phyloP scores from a whole-genome alignment of 2,888 invertebrate species.

The Tetranychus truncatus region DNA sequence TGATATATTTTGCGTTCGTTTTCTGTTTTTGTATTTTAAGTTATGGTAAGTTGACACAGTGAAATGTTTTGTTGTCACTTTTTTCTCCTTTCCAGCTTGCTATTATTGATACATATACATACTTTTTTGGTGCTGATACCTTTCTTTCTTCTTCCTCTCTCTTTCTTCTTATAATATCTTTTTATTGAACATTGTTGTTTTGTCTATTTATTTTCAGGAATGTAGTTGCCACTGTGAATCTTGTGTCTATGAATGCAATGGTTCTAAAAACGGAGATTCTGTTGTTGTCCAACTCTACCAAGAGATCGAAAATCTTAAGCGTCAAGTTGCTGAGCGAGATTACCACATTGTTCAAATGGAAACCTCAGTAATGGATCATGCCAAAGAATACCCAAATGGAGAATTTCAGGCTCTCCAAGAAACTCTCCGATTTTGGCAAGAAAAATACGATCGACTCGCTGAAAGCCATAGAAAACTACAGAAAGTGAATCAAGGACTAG shows the following conservation, averaged over 20 bases:
- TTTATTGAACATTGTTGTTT: too few relatives aligned
- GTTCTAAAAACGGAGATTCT: constrained; percentile 10
- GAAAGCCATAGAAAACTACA: constrained; percentile 84
- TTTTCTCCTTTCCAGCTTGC: too few relatives aligned
- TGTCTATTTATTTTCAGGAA: background rate
- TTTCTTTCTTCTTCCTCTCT: too few relatives aligned
- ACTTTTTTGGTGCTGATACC: too few relatives aligned
- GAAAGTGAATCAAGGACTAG: constrained; percentile 78
- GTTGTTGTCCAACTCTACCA: constrained; percentile 47
- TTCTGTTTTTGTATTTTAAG: too few relatives aligned
- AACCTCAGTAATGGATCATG: constrained; percentile 59
- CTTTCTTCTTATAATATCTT: too few relatives aligned
- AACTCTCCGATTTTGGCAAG: constrained; percentile 67
- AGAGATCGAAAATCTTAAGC: constrained; percentile 68
- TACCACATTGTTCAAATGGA: constrained; percentile 67
- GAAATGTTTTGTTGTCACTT: too few relatives aligned
- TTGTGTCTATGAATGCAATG: background rate
- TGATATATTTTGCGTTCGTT: too few relatives aligned
- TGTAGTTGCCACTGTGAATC: constrained; percentile 10
- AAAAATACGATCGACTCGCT: constrained; percentile 72
- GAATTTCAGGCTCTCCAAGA: constrained; percentile 59
- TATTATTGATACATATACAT: too few relatives aligned
- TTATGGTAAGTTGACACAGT: too few relatives aligned
- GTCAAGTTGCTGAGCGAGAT: constrained; percentile 59
- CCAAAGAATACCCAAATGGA: constrained; percentile 45